Evolutionary conservation across 1,140 invertebrate genomes (phyloP).

Genomic region (Pentalonia nigronervosa): DNA sequence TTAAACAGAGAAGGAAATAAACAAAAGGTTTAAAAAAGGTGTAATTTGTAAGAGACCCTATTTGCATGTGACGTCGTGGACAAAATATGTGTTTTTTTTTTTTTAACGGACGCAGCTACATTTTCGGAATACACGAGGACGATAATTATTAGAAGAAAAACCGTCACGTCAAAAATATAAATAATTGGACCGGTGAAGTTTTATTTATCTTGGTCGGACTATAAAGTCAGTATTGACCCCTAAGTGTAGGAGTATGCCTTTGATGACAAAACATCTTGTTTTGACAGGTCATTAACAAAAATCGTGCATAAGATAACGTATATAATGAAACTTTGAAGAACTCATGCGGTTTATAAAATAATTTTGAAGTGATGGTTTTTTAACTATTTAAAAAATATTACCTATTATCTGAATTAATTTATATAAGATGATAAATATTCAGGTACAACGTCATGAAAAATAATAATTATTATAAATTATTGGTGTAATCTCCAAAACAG

Average conservation of each 20-base stretch:
- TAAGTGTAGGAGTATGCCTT: not conserved
- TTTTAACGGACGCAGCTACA: not conserved
- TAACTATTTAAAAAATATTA: not conserved
- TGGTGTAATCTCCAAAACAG: not conserved
- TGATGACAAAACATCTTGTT: not conserved
- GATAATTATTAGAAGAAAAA: not conserved
- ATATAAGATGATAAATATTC: not conserved
- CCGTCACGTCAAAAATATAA: not conserved
- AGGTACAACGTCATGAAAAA: not conserved
- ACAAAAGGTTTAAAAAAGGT: not conserved
- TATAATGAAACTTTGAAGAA: not conserved
- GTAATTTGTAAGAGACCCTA: constrained; percentile 2
- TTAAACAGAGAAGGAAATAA: not conserved
- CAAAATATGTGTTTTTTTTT: not conserved
- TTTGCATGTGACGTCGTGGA: not conserved
- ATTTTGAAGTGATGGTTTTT: not conserved
- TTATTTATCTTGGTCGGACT: not conserved
- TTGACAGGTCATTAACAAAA: not conserved
- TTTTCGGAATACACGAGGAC: not conserved
- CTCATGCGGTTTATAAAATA: not conserved
- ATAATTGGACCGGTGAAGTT: not conserved
- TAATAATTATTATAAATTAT: not conserved
- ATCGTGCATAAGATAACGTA: not conserved
- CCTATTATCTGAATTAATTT: not conserved
- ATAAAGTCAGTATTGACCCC: not conserved